Percentiles rank a stretch among this genome's conserved stretches.
Evolutionary conservation across 2,888 invertebrate species (phyloP).

Genomic region (Cephalotes varians): DNA sequence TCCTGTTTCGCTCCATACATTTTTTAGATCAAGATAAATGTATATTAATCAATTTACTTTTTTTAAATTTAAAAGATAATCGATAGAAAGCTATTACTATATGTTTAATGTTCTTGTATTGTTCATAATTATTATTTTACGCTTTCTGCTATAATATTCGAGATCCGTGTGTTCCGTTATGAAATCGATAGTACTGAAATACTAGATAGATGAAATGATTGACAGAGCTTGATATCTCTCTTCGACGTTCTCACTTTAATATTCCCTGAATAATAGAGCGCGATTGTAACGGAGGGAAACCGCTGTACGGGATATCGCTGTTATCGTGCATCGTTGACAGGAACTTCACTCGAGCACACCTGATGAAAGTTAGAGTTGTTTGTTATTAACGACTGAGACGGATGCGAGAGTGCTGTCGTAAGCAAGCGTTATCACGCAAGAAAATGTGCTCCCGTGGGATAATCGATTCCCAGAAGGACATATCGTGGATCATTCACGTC

Average conservation of each 20-base stretch:
- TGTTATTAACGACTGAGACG: conserved; percentile 49
- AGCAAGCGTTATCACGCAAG: conserved; percentile 39
- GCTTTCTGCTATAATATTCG: neutral
- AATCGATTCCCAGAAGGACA: conserved; percentile 68
- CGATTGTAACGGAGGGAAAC: neutral
- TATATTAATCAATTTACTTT: neutral
- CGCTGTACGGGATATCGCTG: neutral
- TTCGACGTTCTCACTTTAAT: neutral
- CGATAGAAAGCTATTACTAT: neutral
- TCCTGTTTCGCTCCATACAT: neutral
- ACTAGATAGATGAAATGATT: neutral
- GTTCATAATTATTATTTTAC: neutral
- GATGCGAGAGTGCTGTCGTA: conserved; percentile 36
- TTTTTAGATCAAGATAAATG: conserved; percentile 17
- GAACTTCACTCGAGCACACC: neutral
- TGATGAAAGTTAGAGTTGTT: conserved; percentile 46
- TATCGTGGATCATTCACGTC: conserved; percentile 71
- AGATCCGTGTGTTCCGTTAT: neutral
- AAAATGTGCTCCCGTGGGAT: conserved; percentile 71
- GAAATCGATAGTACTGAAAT: neutral
- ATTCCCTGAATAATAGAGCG: conserved; percentile 34
- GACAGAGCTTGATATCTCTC: neutral
- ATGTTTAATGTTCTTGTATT: neutral
- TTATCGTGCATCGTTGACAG: conserved; percentile 24
- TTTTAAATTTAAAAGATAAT: neutral